These are phyloP conservation scores for Ormyrus rosae DNA, from an alignment of 2,888 invertebrate genomes.

Conservation along the genomic window DNA sequence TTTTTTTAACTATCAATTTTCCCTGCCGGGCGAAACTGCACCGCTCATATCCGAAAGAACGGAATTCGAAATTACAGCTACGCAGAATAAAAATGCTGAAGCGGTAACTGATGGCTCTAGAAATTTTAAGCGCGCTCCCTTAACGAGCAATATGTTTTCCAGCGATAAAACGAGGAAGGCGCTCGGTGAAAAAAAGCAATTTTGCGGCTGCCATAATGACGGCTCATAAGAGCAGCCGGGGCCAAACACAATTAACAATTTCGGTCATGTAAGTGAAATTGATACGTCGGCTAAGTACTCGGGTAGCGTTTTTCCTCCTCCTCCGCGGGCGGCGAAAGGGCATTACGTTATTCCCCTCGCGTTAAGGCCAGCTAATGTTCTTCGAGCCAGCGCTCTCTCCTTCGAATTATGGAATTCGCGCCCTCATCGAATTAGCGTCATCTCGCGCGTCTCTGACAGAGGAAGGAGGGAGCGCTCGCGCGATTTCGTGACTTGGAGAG, in stretches of 20 bases:
- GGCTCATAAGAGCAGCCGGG: neutral
- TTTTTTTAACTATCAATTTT: no score
- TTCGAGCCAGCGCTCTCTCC: constrained; percentile 40
- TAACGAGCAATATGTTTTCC: no score
- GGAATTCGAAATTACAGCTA: no score
- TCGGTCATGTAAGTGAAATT: constrained; percentile 35
- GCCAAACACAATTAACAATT: constrained; percentile 43
- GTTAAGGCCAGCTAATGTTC: constrained; percentile 46
- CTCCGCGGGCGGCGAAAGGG: constrained; percentile 18
- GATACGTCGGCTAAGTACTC: constrained; percentile 36
- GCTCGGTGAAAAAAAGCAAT: constrained; percentile 6
- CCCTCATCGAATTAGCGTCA: constrained; percentile 60
- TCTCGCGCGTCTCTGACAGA: constrained; percentile 30
- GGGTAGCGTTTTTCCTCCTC: constrained; percentile 31
- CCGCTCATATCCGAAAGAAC: no score
- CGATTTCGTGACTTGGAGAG: constrained; percentile 50
- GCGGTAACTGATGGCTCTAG: no score
- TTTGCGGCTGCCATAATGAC: constrained; percentile 28
- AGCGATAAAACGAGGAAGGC: no score
- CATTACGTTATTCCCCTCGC: constrained; percentile 38
- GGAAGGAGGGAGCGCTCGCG: neutral
- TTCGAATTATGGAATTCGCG: constrained; percentile 59
- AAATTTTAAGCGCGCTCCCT: no score
- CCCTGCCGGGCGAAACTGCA: no score
- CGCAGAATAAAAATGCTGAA: no score